Percentiles rank a stretch among this genome's conserved stretches.
Evolutionary conservation across 2,888 invertebrate genomes (phyloP).

Genomic region (Lasioglossum malachurum): DNA sequence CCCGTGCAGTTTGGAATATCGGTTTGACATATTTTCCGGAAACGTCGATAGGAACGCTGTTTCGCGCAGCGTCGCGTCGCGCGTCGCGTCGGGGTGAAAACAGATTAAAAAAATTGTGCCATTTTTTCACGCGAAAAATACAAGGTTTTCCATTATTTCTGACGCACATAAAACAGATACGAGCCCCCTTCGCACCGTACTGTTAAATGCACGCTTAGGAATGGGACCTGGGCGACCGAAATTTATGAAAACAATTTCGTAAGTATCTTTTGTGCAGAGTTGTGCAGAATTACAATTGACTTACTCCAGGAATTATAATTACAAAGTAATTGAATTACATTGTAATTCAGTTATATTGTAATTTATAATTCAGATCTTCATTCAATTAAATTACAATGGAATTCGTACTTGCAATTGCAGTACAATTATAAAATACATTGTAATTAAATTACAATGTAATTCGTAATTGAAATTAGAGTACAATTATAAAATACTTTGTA

Average conservation of each 20-base stretch:
- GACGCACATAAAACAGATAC: not conserved
- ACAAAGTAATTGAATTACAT: too few relatives aligned
- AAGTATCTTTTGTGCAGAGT: too few relatives aligned
- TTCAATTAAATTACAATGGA: too few relatives aligned
- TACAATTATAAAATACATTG: too few relatives aligned
- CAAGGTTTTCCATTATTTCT: not conserved
- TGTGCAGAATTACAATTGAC: too few relatives aligned
- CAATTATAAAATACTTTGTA: too few relatives aligned
- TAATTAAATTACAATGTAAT: too few relatives aligned
- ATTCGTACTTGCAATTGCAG: too few relatives aligned
- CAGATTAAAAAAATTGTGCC: not conserved
- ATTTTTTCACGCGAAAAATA: not conserved
- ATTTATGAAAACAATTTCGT: not conserved
- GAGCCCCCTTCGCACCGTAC: not conserved
- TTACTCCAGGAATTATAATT: too few relatives aligned
- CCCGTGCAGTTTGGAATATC: slow-evolving; percentile 27
- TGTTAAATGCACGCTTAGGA: not conserved
- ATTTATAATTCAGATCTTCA: too few relatives aligned
- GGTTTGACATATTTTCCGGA: slow-evolving; percentile 48
- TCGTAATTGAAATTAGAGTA: too few relatives aligned
- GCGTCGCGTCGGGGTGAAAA: not conserved
- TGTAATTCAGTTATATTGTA: too few relatives aligned
- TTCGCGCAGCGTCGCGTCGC: not conserved
- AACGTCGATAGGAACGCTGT: slow-evolving; percentile 31
- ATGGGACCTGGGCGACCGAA: not conserved